Evolutionary conservation across 2,797 vertebrate genomes (phyloP), one percentile per base, ranked within the genome.

Genomic region (Gallinago solitaria): DNA sequence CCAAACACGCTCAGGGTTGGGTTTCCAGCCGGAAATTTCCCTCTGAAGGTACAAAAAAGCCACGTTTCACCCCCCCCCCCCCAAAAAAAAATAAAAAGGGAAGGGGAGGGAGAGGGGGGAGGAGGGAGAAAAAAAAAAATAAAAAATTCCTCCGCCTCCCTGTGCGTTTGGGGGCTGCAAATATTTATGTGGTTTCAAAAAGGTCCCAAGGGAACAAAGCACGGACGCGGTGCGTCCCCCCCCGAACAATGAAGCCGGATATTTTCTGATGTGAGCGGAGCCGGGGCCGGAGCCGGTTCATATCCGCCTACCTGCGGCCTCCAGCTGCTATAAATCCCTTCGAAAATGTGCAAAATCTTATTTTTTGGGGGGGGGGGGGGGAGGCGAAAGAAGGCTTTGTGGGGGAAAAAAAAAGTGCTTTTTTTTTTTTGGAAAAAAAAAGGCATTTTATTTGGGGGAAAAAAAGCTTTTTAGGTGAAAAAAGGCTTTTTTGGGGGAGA

Each of bases 11-110:
- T 19, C 77, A 68, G 94, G 96, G 94, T 45, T 86, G 94, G 96
- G 96, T 84, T 95, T 95, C 91, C 93, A 95, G 70, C 25, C 70
- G 94, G 83, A 92, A 93, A 87, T 81, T 84, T 92, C 89, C 94
- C 61, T 74, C 76, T 11, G 11, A 70, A 85, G 53, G 83, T 61
- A 88, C 76, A 41, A 95, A 90, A 90, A 95, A 85, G 67, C 51
- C 27, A 32, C 13, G 14, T 81, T 91, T 48, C 50, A 11, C 23
- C 67, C 30, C 35, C 79, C 39, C 39, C 12, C 39, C 39, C 39
- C 11, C 5, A 39, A 41, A 20, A 19, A 63, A 67, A 91, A 54
- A 65, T 39, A 65, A 64, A 13, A 2, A 41, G 41, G 41, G 41
- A 4, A 2, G 17, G 11, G 4, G 30, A 17, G 41, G 9, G 16